phyloP scores from a whole-genome alignment of 2,113 vertebrate species.

The Enhydra lutris region DNA sequence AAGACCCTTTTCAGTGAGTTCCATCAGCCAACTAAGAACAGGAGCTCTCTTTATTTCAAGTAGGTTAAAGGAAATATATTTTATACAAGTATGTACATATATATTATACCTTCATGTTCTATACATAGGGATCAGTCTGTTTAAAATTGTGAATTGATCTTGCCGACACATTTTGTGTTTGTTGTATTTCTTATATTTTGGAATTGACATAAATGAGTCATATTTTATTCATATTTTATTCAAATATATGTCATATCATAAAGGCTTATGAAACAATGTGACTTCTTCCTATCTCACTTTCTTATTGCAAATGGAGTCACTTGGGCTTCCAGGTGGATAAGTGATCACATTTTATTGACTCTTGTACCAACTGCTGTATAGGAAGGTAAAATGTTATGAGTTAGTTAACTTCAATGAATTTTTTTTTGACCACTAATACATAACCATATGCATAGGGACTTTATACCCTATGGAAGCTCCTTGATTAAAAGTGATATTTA shows the following conservation, averaged over 20 bases:
- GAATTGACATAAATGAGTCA: background rate
- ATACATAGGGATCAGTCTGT: background rate
- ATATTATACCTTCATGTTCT: background rate
- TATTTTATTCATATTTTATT: slow-evolving; percentile 16
- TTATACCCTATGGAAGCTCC: background rate
- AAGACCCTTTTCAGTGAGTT: slow-evolving; percentile 80
- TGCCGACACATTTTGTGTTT: background rate
- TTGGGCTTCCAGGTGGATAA: background rate
- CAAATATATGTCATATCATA: background rate
- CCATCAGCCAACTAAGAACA: slow-evolving; percentile 83
- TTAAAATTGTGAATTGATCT: background rate
- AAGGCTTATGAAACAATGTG: background rate
- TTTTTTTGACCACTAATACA: background rate
- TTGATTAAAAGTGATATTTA: background rate
- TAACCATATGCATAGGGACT: background rate
- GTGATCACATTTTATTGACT: background rate
- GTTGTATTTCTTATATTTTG: background rate
- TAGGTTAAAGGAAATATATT: slow-evolving; percentile 77
- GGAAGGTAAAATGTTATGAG: background rate
- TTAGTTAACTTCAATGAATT: background rate
- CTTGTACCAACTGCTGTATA: background rate
- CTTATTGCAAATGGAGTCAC: background rate
- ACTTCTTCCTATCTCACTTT: background rate
- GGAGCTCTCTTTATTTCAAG: slow-evolving; percentile 89
- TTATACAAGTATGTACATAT: background rate